A percentile compares a stretch with the other conserved stretches of the same genome.
Evolutionary conservation across 1,140 invertebrate species (phyloP).

Genomic region (Trichogramma pretiosum): DNA sequence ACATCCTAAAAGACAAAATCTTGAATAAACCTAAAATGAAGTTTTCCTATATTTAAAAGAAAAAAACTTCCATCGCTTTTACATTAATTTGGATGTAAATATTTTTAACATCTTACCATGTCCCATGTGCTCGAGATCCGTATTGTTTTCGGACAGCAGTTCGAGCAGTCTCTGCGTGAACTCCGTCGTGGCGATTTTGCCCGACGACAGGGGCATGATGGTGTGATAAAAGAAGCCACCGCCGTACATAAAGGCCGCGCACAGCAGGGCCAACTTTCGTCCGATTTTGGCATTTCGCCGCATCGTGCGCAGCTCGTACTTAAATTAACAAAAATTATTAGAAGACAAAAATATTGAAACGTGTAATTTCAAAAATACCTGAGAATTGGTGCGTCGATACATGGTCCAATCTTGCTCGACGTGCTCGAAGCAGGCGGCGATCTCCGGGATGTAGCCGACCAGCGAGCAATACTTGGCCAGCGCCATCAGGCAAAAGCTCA

Average conservation of each 20-base stretch:
- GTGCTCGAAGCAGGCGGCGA: constrained; percentile 24
- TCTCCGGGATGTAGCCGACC: constrained; percentile 18
- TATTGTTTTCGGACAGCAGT: neutral
- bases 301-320: constrained; percentile 18
- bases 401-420: constrained; percentile 30
- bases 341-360: too few relatives aligned
- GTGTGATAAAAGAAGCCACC: constrained; percentile 27
- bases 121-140: neutral
- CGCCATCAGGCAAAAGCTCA: constrained; percentile 32
- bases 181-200: neutral
- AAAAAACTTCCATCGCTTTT: neutral
- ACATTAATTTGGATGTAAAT: neutral
- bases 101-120: neutral
- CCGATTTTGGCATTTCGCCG: constrained; percentile 21
- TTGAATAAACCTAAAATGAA: constrained; percentile 17
- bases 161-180: neutral
- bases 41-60: neutral
- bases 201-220: constrained; percentile 23
- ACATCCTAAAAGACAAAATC: too few relatives aligned
- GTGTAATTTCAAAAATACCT: too few relatives aligned
- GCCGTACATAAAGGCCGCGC: constrained; percentile 30
- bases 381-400: neutral
- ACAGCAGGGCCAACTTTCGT: constrained; percentile 20
- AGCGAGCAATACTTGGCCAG: constrained; percentile 29
- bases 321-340: too few relatives aligned